A percentile compares a stretch with the other conserved stretches of the same genome.
phyloP scores from a whole-genome alignment of 2,888 invertebrate genomes.

The Amphimallon solstitiale region DNA sequence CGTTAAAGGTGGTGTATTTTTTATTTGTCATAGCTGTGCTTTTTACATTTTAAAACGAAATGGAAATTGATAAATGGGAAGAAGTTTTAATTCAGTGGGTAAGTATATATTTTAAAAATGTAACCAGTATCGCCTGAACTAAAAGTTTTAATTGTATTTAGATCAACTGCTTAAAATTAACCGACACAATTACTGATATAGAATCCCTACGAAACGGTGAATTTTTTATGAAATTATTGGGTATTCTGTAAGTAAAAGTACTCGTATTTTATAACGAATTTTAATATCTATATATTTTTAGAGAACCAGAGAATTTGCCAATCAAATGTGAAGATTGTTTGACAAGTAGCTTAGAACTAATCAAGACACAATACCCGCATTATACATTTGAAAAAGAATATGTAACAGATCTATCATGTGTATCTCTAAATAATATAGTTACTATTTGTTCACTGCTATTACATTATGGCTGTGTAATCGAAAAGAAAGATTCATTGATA shows the following conservation, averaged over 20 bases:
- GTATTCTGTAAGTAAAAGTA: constrained; percentile 55
- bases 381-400: constrained; percentile 44
- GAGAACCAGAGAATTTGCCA: neutral
- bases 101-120: constrained; percentile 40
- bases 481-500: constrained; percentile 57
- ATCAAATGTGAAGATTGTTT: constrained; percentile 6
- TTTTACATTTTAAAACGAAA: constrained; percentile 4
- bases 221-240: constrained; percentile 55
- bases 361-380: constrained; percentile 48
- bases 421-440: constrained; percentile 39
- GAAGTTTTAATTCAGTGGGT: constrained; percentile 56
- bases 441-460: constrained; percentile 56
- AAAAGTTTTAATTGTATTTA: constrained; percentile 44
- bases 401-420: constrained; percentile 9
- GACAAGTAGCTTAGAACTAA: constrained; percentile 15
- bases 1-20: constrained; percentile 3
- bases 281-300: neutral
- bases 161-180: constrained; percentile 59
- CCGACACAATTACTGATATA: constrained; percentile 47
- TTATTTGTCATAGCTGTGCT: neutral
- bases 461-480: constrained; percentile 59
- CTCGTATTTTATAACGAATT: neutral
- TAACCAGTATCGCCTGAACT: constrained; percentile 1
- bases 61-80: constrained; percentile 49
- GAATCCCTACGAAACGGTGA: constrained; percentile 53